Conservation (phyloP, 2,888 invertebrate genomes). For the Galerucella nymphaeae region DNA sequence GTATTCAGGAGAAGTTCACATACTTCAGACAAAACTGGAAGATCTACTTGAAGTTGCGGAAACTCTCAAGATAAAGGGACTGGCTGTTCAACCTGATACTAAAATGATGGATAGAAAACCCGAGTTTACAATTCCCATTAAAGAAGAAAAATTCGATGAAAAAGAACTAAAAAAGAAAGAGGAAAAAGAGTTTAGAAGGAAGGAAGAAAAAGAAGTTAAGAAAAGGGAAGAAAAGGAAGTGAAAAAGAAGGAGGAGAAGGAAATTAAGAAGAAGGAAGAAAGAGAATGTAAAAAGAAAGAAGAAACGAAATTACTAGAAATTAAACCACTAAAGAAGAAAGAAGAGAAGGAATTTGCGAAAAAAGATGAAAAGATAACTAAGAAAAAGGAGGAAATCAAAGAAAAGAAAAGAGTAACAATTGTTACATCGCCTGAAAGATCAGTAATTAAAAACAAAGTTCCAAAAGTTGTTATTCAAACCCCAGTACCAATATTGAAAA, state of each 20-base stretch:
- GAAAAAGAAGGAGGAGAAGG: constrained; percentile 41
- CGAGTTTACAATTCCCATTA: constrained; percentile 32
- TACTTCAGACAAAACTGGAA: constrained; percentile 65
- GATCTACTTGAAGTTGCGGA: constrained; percentile 66
- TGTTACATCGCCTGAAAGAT: constrained; percentile 21
- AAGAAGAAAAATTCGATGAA: constrained; percentile 44
- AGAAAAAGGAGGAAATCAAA: constrained; percentile 32
- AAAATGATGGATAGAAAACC: constrained; percentile 35
- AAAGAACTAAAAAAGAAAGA: constrained; percentile 33
- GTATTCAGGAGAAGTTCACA: constrained; percentile 68
- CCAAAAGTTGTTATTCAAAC: constrained; percentile 27
- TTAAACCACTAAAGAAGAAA: constrained; percentile 14
- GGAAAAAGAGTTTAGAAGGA: constrained; percentile 17
- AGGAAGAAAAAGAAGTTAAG: constrained; percentile 34
- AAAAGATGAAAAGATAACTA: constrained; percentile 33
- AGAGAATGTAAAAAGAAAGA: constrained; percentile 37
- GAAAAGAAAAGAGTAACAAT: constrained; percentile 26
- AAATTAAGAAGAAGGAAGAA: constrained; percentile 38
- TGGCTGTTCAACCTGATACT: constrained; percentile 52
- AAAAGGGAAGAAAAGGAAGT: constrained; percentile 30
- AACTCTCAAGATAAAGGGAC: constrained; percentile 64
- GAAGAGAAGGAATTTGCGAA: constrained; percentile 20
- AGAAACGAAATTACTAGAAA: constrained; percentile 25
- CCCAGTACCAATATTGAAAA: constrained; percentile 33
- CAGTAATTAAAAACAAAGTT: constrained; percentile 31